Percentiles rank a stretch among this genome's conserved stretches.
Evolutionary conservation across 2,888 invertebrate species (phyloP).

Genomic region (Caenorhabditis sp.): DNA sequence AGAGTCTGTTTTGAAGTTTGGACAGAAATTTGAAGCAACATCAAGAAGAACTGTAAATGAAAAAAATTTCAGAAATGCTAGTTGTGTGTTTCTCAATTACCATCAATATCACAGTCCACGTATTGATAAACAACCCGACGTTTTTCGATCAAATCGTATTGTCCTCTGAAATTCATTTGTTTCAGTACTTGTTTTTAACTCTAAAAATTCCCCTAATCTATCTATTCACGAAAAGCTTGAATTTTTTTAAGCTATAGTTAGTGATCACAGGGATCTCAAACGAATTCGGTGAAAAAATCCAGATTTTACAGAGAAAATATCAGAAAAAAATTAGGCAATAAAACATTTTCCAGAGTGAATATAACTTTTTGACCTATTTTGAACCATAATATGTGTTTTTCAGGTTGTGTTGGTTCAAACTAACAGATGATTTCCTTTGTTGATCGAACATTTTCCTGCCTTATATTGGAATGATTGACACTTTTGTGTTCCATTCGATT

Average conservation of each 20-base stretch:
- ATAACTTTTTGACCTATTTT: too few relatives aligned
- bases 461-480: constrained; percentile 58
- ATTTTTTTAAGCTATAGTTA: too few relatives aligned
- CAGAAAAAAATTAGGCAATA: too few relatives aligned
- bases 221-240: too few relatives aligned
- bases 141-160: constrained; percentile 64
- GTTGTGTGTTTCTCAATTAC: constrained; percentile 42
- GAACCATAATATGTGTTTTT: too few relatives aligned
- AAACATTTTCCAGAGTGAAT: too few relatives aligned
- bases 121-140: constrained; percentile 60
- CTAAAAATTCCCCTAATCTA: too few relatives aligned
- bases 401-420: too few relatives aligned
- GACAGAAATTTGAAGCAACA: constrained; percentile 40
- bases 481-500: constrained; percentile 23
- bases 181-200: too few relatives aligned
- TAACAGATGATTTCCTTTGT: constrained; percentile 52
- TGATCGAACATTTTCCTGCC: constrained; percentile 57
- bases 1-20: constrained; percentile 22
- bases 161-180: constrained; percentile 36
- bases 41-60: constrained; percentile 42
- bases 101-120: constrained; percentile 59
- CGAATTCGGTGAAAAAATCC: too few relatives aligned
- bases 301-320: too few relatives aligned
- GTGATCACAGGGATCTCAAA: too few relatives aligned
- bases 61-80: background rate